These are phyloP conservation scores for Bedellia somnulentella DNA, from an alignment of 2,888 invertebrate species.

Conservation along the genomic window DNA sequence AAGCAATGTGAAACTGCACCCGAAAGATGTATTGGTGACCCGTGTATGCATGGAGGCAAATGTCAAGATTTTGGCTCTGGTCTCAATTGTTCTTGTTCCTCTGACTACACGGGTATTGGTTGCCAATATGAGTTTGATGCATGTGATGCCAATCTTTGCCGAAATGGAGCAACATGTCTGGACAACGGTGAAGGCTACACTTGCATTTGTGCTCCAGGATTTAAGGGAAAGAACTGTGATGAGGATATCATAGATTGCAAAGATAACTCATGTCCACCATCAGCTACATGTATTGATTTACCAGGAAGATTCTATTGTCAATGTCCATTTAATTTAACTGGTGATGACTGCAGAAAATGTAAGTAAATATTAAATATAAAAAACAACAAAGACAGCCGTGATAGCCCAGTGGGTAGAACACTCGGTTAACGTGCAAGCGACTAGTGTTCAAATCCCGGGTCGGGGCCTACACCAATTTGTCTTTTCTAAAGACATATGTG, in stretches of 20 bases:
- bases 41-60: slow-evolving; percentile 94
- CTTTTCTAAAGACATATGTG: too few relatives aligned
- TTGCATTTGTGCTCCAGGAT: slow-evolving; percentile 84
- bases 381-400: too few relatives aligned
- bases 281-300: slow-evolving; percentile 89
- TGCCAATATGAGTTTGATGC: slow-evolving; percentile 94
- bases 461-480: too few relatives aligned
- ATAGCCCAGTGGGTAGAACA: too few relatives aligned
- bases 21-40: slow-evolving; percentile 89
- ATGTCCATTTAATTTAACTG: slow-evolving; percentile 95
- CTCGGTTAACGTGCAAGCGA: too few relatives aligned
- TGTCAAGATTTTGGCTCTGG: slow-evolving; percentile 96
- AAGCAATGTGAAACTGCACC: slow-evolving; percentile 97
- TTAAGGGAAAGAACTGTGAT: slow-evolving; percentile 81
- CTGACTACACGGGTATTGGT: slow-evolving; percentile 83
- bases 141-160: slow-evolving; percentile 86
- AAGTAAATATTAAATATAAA: too few relatives aligned
- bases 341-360: slow-evolving; percentile 96
- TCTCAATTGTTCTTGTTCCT: slow-evolving; percentile 89
- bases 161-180: slow-evolving; percentile 90
- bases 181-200: slow-evolving; percentile 84
- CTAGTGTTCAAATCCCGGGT: too few relatives aligned
- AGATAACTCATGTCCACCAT: slow-evolving; percentile 91
- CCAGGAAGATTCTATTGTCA: slow-evolving; percentile 92
- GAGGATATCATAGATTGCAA: slow-evolving; percentile 90